Conservation (phyloP, 1,140 invertebrate genomes). For the Drosophila littoralis region DNA sequence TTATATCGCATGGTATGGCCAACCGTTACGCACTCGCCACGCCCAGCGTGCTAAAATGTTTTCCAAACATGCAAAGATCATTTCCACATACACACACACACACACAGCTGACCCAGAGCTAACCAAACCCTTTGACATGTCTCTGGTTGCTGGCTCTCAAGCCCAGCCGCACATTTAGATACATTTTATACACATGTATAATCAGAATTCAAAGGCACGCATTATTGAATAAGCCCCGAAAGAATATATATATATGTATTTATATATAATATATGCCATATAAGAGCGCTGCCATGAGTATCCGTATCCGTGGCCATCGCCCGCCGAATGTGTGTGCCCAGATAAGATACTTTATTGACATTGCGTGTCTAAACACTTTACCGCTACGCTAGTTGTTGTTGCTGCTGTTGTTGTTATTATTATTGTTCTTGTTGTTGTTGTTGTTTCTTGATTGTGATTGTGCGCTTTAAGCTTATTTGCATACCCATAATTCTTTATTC, state of each 20-base stretch:
- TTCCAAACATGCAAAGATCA: constrained; percentile 79
- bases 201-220: constrained; percentile 81
- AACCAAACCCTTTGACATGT: constrained; percentile 76
- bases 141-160: constrained; percentile 39
- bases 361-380: constrained; percentile 82
- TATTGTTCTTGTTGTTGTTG: constrained; percentile 48
- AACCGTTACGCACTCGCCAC: constrained; percentile 72
- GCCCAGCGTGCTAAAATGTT: constrained; percentile 76
- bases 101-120: constrained; percentile 22
- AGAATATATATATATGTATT: constrained; percentile 4
- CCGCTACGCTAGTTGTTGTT: constrained; percentile 63
- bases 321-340: constrained; percentile 56
- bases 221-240: constrained; percentile 66
- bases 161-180: constrained; percentile 23
- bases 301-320: constrained; percentile 66
- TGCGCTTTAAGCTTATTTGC: constrained; percentile 81
- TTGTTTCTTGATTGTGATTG: constrained; percentile 75
- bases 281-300: constrained; percentile 39
- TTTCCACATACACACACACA: constrained; percentile 55
- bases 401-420: background rate
- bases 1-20: constrained; percentile 29
- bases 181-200: constrained; percentile 54
- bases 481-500: constrained; percentile 76
- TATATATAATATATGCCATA: constrained; percentile 34
- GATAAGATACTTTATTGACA: constrained; percentile 82